phyloP scores from a whole-genome alignment of 2,888 invertebrate genomes.

The Caenorhabditis sulstoni region DNA sequence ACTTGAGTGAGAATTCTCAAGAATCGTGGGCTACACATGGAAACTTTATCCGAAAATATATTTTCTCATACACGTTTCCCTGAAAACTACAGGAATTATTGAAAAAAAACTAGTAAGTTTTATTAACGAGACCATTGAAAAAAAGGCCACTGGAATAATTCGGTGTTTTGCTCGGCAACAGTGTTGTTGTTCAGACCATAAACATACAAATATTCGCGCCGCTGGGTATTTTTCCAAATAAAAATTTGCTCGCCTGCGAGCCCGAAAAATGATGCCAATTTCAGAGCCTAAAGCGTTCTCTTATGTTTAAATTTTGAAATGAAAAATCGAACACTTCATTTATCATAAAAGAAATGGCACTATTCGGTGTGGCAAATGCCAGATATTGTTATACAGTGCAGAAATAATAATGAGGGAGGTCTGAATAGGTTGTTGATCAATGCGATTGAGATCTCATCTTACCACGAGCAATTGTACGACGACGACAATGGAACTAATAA shows the following conservation, averaged over 20 bases:
- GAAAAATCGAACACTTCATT: neutral
- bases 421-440: constrained; percentile 13
- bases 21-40: no score
- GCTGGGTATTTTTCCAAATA: constrained; percentile 24
- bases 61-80: no score
- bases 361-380: no score
- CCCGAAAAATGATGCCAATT: constrained; percentile 12
- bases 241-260: constrained; percentile 7
- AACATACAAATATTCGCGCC: constrained; percentile 36
- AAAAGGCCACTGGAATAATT: neutral
- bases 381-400: no score
- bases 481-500: constrained; percentile 27
- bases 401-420: neutral
- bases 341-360: no score
- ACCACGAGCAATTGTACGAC: constrained; percentile 26
- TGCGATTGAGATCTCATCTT: constrained; percentile 29
- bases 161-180: constrained; percentile 15
- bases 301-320: neutral
- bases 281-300: neutral
- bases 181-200: constrained; percentile 13
- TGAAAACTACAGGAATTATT: no score
- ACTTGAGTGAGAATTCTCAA: no score
- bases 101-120: no score
- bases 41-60: no score
- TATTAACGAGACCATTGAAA: no score